Evolutionary conservation across 2,888 invertebrate genomes (phyloP).

Genomic region (Lasioglossum marginatum): DNA sequence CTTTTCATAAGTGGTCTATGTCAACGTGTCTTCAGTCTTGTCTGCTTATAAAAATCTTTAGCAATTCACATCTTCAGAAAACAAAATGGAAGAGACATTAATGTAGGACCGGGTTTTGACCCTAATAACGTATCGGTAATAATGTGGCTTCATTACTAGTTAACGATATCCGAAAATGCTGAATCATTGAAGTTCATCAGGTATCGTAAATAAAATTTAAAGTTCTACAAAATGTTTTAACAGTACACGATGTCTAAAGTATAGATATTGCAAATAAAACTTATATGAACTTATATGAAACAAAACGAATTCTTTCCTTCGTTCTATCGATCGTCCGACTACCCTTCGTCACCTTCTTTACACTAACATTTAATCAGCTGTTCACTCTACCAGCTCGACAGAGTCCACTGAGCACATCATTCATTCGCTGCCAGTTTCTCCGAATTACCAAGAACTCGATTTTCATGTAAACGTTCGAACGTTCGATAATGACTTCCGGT

Average conservation of each 20-base stretch:
- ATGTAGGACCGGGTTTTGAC: not conserved
- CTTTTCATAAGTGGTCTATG: not conserved
- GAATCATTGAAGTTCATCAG: not conserved
- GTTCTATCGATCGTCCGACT: not conserved
- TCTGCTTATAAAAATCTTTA: not conserved
- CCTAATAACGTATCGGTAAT: no score
- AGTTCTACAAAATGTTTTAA: not conserved
- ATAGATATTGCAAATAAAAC: not conserved
- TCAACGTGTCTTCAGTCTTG: not conserved
- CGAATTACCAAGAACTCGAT: not conserved
- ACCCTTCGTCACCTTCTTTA: not conserved
- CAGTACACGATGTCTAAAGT: no score
- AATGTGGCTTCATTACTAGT: no score
- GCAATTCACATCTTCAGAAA: no score
- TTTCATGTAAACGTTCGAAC: not conserved
- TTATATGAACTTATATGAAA: no score
- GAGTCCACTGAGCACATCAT: not conserved
- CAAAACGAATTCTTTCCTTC: not conserved
- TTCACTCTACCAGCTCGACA: not conserved
- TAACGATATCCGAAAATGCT: no score
- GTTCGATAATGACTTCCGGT: not conserved
- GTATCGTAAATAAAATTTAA: not conserved
- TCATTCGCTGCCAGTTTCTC: not conserved
- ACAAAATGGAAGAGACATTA: not conserved
- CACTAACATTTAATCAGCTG: not conserved